Conservation (phyloP, 2,888 invertebrate species). For the Aphelenchoides bicaudatus region DNA sequence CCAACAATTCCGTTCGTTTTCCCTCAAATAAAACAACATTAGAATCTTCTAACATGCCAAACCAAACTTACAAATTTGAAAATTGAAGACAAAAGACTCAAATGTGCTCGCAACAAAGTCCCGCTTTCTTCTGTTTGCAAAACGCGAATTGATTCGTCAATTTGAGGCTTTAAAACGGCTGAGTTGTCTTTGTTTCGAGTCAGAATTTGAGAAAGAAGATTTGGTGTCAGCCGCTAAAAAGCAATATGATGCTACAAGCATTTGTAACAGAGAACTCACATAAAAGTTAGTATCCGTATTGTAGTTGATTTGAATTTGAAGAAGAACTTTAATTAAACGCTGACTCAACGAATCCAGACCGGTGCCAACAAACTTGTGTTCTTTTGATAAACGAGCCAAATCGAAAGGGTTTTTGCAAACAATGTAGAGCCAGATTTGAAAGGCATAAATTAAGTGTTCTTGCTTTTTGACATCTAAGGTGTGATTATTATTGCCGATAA, state of each 20-base stretch:
- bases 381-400: slow-evolving; percentile 36
- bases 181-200: slow-evolving; percentile 36
- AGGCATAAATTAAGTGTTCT: slow-evolving; percentile 26
- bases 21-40: slow-evolving; percentile 29
- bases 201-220: slow-evolving; percentile 35
- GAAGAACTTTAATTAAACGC: not conserved
- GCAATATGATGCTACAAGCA: not conserved
- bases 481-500: too few relatives aligned
- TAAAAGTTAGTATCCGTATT: slow-evolving; percentile 12
- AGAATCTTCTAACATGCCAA: not conserved
- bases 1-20: slow-evolving; percentile 30
- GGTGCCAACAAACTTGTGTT: slow-evolving; percentile 9
- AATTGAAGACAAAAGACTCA: slow-evolving; percentile 25
- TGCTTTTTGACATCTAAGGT: too few relatives aligned
- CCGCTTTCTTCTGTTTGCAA: slow-evolving; percentile 20
- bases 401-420: slow-evolving; percentile 59
- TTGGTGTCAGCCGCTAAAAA: slow-evolving; percentile 30
- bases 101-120: slow-evolving; percentile 22
- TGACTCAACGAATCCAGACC: slow-evolving; percentile 4
- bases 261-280: not conserved
- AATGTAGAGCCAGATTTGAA: slow-evolving; percentile 54
- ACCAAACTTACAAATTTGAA: slow-evolving; percentile 29
- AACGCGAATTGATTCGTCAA: slow-evolving; percentile 16
- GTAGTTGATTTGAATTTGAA: not conserved
- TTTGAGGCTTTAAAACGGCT: slow-evolving; percentile 21